Conservation (phyloP, 1,140 invertebrate genomes). For the Lordiphosa mommai region DNA sequence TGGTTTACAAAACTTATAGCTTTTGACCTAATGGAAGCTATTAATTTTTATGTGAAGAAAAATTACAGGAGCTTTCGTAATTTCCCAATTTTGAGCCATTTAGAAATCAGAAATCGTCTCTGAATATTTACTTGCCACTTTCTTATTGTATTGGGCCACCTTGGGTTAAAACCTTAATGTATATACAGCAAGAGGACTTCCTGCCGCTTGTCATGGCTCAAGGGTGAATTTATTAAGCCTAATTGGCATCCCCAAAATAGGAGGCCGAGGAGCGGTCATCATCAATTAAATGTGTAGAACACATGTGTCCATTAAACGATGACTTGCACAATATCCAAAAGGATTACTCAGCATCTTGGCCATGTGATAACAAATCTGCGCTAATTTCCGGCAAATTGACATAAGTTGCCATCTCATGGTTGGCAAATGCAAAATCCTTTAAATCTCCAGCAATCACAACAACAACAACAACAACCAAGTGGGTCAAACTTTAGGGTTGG, state of each 20-base stretch:
- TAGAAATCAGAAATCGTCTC: too few relatives aligned
- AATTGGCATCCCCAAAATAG: neutral
- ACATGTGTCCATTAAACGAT: constrained; percentile 11
- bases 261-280: neutral
- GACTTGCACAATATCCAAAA: constrained; percentile 12
- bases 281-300: constrained; percentile 5
- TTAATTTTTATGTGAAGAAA: too few relatives aligned
- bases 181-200: too few relatives aligned
- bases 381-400: constrained; percentile 48
- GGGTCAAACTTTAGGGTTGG: neutral
- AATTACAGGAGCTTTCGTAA: too few relatives aligned
- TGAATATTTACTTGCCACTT: too few relatives aligned
- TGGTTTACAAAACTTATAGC: too few relatives aligned
- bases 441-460: constrained; percentile 20
- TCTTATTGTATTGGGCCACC: too few relatives aligned
- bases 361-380: constrained; percentile 38
- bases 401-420: constrained; percentile 27
- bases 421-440: constrained; percentile 22
- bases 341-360: constrained; percentile 29
- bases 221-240: too few relatives aligned
- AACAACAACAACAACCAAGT: constrained; percentile 5
- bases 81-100: too few relatives aligned
- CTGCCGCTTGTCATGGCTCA: too few relatives aligned
- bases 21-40: too few relatives aligned
- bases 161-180: too few relatives aligned